These are phyloP conservation scores for Bombus pyrosoma DNA, from an alignment of 1,140 invertebrate species.

Conservation along the genomic window DNA sequence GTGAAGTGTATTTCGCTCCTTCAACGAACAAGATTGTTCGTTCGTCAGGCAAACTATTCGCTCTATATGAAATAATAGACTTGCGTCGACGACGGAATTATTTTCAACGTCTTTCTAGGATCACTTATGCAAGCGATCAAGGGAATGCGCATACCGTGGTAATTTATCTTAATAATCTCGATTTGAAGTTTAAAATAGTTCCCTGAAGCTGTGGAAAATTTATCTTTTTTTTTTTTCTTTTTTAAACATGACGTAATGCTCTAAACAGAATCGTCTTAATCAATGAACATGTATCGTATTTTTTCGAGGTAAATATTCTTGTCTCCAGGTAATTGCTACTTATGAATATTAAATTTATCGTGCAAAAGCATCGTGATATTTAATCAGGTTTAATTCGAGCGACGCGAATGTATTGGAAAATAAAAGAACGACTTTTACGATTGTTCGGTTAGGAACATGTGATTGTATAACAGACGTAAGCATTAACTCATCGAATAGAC, in stretches of 20 bases:
- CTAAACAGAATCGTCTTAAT: background rate
- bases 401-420: conserved; percentile 13
- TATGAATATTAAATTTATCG: background rate
- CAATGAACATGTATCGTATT: background rate
- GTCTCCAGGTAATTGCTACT: background rate
- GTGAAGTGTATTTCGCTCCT: background rate
- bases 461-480: conserved; percentile 17
- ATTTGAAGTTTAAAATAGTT: background rate
- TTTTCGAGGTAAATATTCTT: background rate
- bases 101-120: background rate
- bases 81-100: background rate
- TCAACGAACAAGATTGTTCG: background rate
- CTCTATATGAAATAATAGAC: conserved; percentile 2
- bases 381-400: background rate
- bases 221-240: background rate
- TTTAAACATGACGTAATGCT: background rate
- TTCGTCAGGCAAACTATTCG: conserved; percentile 18
- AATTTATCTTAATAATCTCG: background rate
- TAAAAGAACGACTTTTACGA: conserved; percentile 36
- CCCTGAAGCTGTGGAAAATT: background rate
- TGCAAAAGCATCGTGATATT: background rate
- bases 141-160: background rate
- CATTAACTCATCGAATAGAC: conserved; percentile 30
- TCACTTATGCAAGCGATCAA: background rate
- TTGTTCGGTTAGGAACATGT: background rate